Base-by-base conservation (phyloP, 1,140 invertebrate species). In the Akabosia matsudoensis region DNA sequence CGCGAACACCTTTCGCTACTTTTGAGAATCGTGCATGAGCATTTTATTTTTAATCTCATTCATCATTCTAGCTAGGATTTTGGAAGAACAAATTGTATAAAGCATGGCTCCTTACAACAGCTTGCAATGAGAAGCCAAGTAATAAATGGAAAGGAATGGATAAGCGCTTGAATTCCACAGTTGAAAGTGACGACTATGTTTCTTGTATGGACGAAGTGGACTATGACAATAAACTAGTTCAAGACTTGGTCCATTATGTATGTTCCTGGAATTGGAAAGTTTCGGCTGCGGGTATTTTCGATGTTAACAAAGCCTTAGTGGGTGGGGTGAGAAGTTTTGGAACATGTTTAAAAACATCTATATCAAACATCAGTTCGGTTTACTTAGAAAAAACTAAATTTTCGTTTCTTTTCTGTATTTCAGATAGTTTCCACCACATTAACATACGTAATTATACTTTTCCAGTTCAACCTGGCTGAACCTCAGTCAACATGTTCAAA, bases 211-310 rank as follows among this genome's bases (percentile, higher is more conserved):
- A 67, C 28, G 30, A 67, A 16, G 28, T 67, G 61, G 61, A 67
- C 10, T 67, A 67, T n/a, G 61, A 67, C n/a, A 67, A 67, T 31
- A 3, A 67, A 67, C 31, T 67, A 30, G 61, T 67, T 2, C 61
- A 67, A n/a, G 61, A 67, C 31, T 31, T 67, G 24, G 61, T 67
- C 4, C 28, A 67, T 31, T 67, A 67, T 67, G 61, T 67, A 13
- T 67, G 24, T 22, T 10, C 24, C 7, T 67, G 61, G 61, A n/a
- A 67, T 30, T 67, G 61, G 61, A 67, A 67, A 30, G 61, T 67
- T 28, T 67, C 61, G 24, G 61, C 61, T 3, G 61, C 61, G 13
- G 61, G 61, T 13, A 67, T 67, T 67, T 67, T 67, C n/a, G 61
- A 67, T 4, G 30, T 67, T n/a, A 30, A 67, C 31, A 67, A 28